phyloP scores from a whole-genome alignment of 2,888 invertebrate species.

The Theristus sp. region DNA sequence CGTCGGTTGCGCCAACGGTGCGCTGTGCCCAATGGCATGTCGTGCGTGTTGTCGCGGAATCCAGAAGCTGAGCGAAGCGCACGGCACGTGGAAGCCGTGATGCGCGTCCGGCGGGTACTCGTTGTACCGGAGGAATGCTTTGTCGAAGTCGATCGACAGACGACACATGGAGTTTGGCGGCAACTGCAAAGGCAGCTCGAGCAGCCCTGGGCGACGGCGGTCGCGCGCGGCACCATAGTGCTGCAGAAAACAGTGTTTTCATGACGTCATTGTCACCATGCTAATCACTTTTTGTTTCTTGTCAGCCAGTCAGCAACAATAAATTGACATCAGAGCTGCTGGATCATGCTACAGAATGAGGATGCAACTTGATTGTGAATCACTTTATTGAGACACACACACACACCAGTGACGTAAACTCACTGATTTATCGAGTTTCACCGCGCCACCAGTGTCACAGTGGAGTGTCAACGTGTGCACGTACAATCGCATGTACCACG shows the following conservation, averaged over 20 bases:
- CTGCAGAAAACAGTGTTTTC: background rate
- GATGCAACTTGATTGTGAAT: too few species aligned
- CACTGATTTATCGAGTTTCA: background rate
- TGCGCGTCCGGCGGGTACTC: constrained; percentile 99
- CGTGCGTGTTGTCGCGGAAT: background rate
- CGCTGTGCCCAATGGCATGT: background rate
- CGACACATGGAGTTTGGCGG: constrained; percentile 14
- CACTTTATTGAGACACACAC: too few species aligned
- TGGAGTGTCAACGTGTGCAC: constrained; percentile 61
- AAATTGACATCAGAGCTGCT: too few species aligned
- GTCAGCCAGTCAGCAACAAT: too few species aligned
- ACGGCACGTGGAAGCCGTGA: constrained; percentile 83
- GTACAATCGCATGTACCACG: constrained; percentile 45
- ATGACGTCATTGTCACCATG: too few species aligned
- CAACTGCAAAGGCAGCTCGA: constrained; percentile 43
- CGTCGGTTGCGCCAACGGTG: too few species aligned
- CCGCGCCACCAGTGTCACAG: constrained; percentile 37
- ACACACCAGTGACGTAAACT: too few species aligned
- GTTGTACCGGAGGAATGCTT: constrained; percentile 50
- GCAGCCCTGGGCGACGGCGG: constrained; percentile 59
- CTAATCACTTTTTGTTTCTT: too few species aligned
- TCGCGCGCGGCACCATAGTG: constrained; percentile 52
- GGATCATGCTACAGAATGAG: too few species aligned
- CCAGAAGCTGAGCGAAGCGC: background rate
- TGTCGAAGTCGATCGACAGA: constrained; percentile 17